Evolutionary conservation across 2,888 invertebrate genomes (phyloP).

Genomic region (Spicauda simplicius): DNA sequence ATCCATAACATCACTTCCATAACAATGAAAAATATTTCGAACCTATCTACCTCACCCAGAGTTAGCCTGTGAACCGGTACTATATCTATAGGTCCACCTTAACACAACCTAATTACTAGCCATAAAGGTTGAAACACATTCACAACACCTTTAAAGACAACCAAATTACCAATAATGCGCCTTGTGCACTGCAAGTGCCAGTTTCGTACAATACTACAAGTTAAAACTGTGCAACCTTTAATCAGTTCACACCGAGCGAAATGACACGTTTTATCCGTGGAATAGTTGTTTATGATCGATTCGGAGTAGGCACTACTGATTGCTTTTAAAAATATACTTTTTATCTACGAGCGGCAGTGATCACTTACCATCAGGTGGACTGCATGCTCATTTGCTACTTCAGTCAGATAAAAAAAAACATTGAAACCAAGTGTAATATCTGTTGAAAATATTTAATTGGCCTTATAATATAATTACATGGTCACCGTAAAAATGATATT

Average conservation of each 20-base stretch:
- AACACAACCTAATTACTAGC: background rate
- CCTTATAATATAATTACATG: too few relatives aligned
- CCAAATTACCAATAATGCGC: conserved; percentile 2
- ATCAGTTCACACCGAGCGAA: conserved; percentile 6
- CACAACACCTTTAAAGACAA: conserved; percentile 3
- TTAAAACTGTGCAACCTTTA: conserved; percentile 3
- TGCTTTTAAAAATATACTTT: background rate
- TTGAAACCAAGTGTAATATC: too few relatives aligned
- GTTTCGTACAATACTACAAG: conserved; percentile 3
- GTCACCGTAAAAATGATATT: too few relatives aligned
- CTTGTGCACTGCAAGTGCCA: background rate
- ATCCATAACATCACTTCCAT: background rate
- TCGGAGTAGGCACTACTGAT: background rate
- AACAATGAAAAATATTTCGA: background rate
- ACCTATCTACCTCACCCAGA: background rate
- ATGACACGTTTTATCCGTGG: background rate
- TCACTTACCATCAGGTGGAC: too few relatives aligned
- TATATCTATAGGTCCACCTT: background rate
- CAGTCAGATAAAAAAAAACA: too few relatives aligned
- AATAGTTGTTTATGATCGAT: background rate
- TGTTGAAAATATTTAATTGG: too few relatives aligned
- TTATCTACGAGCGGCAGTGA: too few relatives aligned
- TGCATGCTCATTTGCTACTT: too few relatives aligned
- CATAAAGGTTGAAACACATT: conserved; percentile 4
- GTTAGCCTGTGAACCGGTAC: background rate